Base-by-base conservation (phyloP, 2,797 vertebrate species). In the Pteronotus mesoamericanus region DNA sequence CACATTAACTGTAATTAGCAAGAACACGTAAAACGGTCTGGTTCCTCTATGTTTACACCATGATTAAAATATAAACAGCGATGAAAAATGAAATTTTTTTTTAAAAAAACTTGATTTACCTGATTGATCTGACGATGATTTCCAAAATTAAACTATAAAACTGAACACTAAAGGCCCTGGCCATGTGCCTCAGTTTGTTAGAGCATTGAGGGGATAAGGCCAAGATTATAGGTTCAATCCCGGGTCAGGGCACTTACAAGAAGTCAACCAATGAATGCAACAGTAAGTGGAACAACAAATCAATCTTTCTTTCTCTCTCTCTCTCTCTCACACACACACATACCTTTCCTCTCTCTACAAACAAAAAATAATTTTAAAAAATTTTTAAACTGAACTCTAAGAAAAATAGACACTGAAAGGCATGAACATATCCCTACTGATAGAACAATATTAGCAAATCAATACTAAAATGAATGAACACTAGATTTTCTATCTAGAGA, bases 131-230 rank as follows among this genome's bases (percentile, higher is more conserved):
- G 42, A 83, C 9, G 57, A 51, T 48, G 12, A 46, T 96, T 94
- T 83, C 37, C 34, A 95, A 95, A 82, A 79, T 66, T 79, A 79
- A 84, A 18, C 64, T 51, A 69, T 74, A 26, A 95, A 97, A 94
- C n/a, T 78, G 3, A 89, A 64, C 39, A 51, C 46, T n/a, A 77
- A 85, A 55, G 59, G 21, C n/a, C 34, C 19, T 64, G 61, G 15
- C 61, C 29, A n/a, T 6, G 61, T 64, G n/a, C 14, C 61, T 64
- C 29, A 61, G 14, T 64, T 64, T 61, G 59, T 61, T 29, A 61
- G 26, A 29, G 59, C 12, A 61, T 61, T 59, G 0, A 61, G 59
- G 15, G 32, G 61, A 64, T n/a, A n/a, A n/a, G 15, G 29, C 29
- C 61, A 64, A 64, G 61, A 29, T 64, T n/a, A 15, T n/a, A 64